Percentiles rank a stretch among this genome's conserved stretches.
Evolutionary conservation across 2,113 vertebrate species (phyloP).

Genomic region (Mustela nigripes): DNA sequence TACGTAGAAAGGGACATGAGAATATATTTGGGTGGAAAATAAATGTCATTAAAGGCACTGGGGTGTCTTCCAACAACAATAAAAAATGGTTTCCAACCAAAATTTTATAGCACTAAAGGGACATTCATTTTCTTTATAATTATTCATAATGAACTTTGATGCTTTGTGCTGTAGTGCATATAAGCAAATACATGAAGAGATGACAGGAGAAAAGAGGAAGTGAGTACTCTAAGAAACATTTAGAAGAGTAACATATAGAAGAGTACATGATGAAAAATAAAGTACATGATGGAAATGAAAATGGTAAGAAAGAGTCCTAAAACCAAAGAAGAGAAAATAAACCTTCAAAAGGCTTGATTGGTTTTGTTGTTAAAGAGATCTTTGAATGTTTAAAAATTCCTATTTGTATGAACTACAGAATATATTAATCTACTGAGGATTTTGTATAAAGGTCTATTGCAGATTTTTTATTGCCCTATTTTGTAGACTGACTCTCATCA

Average conservation of each 20-base stretch:
- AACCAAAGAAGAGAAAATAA: not conserved
- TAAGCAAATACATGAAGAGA: not conserved
- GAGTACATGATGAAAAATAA: not conserved
- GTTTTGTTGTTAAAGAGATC: constrained; percentile 22
- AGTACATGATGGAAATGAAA: not conserved
- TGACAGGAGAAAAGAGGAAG: not conserved
- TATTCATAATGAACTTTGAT: not conserved
- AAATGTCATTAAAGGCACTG: not conserved
- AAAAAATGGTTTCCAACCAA: not conserved
- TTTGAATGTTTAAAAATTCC: constrained; percentile 26
- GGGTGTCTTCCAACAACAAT: not conserved
- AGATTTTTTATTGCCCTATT: constrained; percentile 55
- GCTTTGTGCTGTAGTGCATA: not conserved
- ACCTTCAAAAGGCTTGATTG: constrained; percentile 22
- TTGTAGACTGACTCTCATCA: constrained; percentile 68
- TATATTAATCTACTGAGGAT: constrained; percentile 33
- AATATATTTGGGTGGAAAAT: not conserved
- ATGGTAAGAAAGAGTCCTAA: not conserved
- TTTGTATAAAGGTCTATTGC: not conserved
- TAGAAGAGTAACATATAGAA: not conserved
- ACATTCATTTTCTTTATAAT: not conserved
- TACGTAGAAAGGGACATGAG: not conserved
- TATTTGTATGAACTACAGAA: constrained; percentile 41
- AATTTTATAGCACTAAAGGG: not conserved
- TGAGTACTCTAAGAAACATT: not conserved